Base-by-base conservation (phyloP, 2,888 invertebrate species). In the Hypolimnas misippus region DNA sequence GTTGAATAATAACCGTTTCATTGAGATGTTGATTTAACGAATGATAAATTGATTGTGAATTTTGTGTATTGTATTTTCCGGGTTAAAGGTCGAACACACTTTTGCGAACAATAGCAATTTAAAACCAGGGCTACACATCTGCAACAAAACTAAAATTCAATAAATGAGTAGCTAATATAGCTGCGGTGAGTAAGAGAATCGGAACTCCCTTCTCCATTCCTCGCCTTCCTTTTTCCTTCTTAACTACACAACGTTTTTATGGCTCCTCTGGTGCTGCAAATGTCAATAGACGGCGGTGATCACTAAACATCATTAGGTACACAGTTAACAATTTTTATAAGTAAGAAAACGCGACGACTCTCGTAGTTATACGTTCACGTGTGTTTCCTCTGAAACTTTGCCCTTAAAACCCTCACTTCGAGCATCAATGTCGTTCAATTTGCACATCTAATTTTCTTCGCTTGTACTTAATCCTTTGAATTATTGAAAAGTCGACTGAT, bases 371-470 rank as follows among this genome's bases (percentile, higher is more conserved):
- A 12, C 1, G 0, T 0, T 1, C 7, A 51, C 29, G 62, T 58
- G 33, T 59, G 51, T 55, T 38, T 58, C n/a, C 55, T 40, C 19
- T 17, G 5, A 44, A 58, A 58, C 21, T 58, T 63, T 58, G 29
- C 17, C 63, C 63, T 21, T 16, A 21, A 55, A 12, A 25, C 51
- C 40, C 40, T 16, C 25, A 12, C 4, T 33, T 38, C n/a, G 33
- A 46, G 50, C 42, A n/a, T 58, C 57, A 57, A 46, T 62, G 49
- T 49, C 31, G 19, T 35, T 17, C 53, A 53, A 57, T 62, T 57
- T 53, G 62, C 57, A 57, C 62, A 57, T 52, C 53, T 53, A 57
- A 62, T 33, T 57, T 54, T 53, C 53, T 50, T 58, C 25, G 21
- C 52, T 58, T 40, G 25, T 53, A 62, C 31, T 42, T 55, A 55